phyloP scores from a whole-genome alignment of 2,113 vertebrate genomes.

The Neogobius melanostomus region DNA sequence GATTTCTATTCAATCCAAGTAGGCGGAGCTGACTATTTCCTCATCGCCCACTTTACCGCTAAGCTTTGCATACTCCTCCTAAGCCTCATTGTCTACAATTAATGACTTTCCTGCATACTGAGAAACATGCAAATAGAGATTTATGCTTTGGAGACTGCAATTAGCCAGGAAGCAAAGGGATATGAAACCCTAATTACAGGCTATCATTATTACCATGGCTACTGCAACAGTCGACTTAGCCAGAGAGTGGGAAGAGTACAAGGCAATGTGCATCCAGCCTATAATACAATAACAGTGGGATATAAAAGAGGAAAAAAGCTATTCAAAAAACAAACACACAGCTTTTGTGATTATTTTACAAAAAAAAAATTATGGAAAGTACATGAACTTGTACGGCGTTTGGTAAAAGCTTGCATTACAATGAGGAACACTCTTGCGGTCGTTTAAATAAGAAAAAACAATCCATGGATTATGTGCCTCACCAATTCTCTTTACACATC shows the following conservation, averaged over 20 bases:
- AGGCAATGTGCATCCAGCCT: constrained; percentile 44
- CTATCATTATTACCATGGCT: constrained; percentile 73
- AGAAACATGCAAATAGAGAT: constrained; percentile 75
- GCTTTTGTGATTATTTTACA: neutral
- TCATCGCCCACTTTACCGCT: constrained; percentile 65
- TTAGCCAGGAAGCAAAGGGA: constrained; percentile 67
- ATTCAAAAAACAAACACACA: constrained; percentile 2
- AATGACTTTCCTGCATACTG: constrained; percentile 74
- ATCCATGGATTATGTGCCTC: too few species aligned
- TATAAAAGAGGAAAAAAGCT: constrained; percentile 12
- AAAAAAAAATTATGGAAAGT: too few species aligned
- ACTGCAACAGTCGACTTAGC: constrained; percentile 60
- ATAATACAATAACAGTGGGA: constrained; percentile 31
- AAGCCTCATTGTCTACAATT: constrained; percentile 77
- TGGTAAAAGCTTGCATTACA: neutral
- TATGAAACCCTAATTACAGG: constrained; percentile 71
- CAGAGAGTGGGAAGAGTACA: constrained; percentile 24
- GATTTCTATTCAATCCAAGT: constrained; percentile 37
- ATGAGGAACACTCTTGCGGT: neutral
- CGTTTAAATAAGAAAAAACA: too few species aligned
- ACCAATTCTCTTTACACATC: too few species aligned
- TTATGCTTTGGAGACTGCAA: constrained; percentile 70
- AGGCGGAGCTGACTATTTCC: constrained; percentile 60
- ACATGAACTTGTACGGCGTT: neutral
- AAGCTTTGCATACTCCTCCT: constrained; percentile 64